Percentiles rank a stretch among this genome's conserved stretches.
Evolutionary conservation across 1,140 invertebrate species (phyloP).

Genomic region (Nebria ingens): DNA sequence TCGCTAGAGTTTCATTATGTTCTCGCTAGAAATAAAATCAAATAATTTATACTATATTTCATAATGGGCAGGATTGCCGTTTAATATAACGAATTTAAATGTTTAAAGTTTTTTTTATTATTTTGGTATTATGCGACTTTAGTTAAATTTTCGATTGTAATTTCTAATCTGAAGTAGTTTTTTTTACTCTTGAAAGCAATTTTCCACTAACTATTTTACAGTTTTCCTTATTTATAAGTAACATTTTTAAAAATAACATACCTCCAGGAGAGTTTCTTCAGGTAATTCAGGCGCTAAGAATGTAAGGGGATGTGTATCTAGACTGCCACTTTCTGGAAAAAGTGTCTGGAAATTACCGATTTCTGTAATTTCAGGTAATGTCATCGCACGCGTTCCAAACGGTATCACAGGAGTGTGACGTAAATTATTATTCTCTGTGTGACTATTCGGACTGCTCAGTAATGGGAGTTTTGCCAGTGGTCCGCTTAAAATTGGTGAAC

Average conservation of each 20-base stretch:
- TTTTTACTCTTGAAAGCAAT: background rate
- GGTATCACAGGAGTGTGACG: slow-evolving; percentile 49
- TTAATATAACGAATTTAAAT: too few relatives aligned
- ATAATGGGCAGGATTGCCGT: background rate
- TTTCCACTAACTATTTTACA: background rate
- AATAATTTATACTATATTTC: background rate
- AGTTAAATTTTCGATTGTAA: too few relatives aligned
- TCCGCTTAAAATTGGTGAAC: slow-evolving; percentile 56
- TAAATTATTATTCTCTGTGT: slow-evolving; percentile 45
- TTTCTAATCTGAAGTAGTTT: too few relatives aligned
- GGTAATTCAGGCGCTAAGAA: slow-evolving; percentile 85
- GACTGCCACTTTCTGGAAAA: slow-evolving; percentile 40
- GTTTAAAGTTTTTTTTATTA: too few relatives aligned
- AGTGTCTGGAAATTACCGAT: slow-evolving; percentile 48
- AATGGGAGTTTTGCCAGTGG: slow-evolving; percentile 49
- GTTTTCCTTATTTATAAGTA: too few relatives aligned
- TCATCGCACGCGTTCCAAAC: slow-evolving; percentile 60
- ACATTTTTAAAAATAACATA: too few relatives aligned
- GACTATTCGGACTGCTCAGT: slow-evolving; percentile 40
- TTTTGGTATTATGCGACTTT: too few relatives aligned
- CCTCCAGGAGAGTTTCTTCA: slow-evolving; percentile 89
- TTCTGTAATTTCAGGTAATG: slow-evolving; percentile 64
- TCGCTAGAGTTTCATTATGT: slow-evolving; percentile 88
- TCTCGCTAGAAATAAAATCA: slow-evolving; percentile 48
- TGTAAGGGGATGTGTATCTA: slow-evolving; percentile 51